phyloP scores from a whole-genome alignment of 2,888 invertebrate species.

The Cylindroiulus punctatus region DNA sequence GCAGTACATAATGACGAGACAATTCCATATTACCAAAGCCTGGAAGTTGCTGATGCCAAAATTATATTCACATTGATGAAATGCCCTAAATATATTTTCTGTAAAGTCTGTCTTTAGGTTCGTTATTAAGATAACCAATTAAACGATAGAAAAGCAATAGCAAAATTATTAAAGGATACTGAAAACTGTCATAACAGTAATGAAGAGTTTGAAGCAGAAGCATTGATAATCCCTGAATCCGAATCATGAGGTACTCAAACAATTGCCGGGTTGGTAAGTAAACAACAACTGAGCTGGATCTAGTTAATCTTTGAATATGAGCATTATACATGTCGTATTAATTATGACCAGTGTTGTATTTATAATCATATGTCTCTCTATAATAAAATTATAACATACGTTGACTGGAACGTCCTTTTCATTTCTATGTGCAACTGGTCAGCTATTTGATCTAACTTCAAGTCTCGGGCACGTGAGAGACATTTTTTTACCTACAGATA shows the following conservation, averaged over 20 bases:
- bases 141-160: background rate
- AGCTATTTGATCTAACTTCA: background rate
- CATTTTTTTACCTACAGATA: background rate
- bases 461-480: background rate
- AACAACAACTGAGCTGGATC: background rate
- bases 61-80: constrained; percentile 6
- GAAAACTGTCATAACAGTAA: background rate
- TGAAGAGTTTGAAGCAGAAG: constrained; percentile 1
- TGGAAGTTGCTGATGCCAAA: background rate
- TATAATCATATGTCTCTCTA: background rate
- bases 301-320: background rate
- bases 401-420: background rate
- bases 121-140: background rate
- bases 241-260: constrained; percentile 15
- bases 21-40: constrained; percentile 31
- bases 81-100: constrained; percentile 40
- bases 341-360: background rate
- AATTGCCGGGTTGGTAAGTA: background rate
- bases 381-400: background rate
- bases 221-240: constrained; percentile 17
- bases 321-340: background rate
- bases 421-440: background rate
- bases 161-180: constrained; percentile 28
- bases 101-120: background rate
- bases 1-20: background rate